These are phyloP conservation scores for Alfaro cultratus DNA, from an alignment of 2,797 vertebrate species.

Conservation along the genomic window DNA sequence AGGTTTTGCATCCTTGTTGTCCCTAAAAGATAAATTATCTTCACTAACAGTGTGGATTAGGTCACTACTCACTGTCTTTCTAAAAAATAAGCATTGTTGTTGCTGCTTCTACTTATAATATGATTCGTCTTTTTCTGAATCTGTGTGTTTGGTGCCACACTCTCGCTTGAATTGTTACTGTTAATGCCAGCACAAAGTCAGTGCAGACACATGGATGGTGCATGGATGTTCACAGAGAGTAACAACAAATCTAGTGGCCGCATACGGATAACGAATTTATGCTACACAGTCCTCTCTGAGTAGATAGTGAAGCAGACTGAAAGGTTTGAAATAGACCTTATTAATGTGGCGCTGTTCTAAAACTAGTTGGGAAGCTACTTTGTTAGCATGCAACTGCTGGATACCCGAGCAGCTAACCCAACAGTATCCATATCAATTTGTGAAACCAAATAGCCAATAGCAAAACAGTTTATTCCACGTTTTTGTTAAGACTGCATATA, in stretches of 20 bases:
- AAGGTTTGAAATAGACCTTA: not conserved
- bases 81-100: not conserved
- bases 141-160: not conserved
- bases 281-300: not conserved
- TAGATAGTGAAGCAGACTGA: not conserved
- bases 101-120: not conserved
- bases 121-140: not conserved
- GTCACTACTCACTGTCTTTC: not conserved
- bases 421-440: not conserved
- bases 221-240: not conserved
- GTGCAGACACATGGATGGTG: not conserved
- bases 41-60: not conserved
- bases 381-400: not conserved
- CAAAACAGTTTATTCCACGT: not conserved
- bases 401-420: not conserved
- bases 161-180: not conserved
- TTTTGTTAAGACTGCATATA: not conserved
- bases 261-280: not conserved
- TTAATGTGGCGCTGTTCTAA: not conserved
- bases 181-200: not conserved
- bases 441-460: not conserved
- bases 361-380: not conserved
- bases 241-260: not conserved
- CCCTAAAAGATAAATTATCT: not conserved
- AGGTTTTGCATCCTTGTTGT: not conserved